Base-by-base conservation (phyloP, 2,797 vertebrate genomes). In the Clarias laeviceps region DNA sequence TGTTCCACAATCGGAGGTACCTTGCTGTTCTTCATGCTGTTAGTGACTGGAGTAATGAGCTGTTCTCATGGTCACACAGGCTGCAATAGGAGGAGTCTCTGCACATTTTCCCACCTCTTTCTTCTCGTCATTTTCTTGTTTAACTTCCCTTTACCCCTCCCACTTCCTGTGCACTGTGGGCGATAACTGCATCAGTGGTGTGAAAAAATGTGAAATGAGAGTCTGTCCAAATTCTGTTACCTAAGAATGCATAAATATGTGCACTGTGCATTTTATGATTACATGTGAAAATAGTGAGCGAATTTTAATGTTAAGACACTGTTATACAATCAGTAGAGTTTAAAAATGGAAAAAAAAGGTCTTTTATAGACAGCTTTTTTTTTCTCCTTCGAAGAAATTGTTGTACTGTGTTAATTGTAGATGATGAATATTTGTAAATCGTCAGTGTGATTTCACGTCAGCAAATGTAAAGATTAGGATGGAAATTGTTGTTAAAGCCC, bases 31-130 rank as follows among this genome's bases (percentile, higher is more conserved):
- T 29, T 29, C 17, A 0, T 50, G 61, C n/a, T 20, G n/a, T 62
- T 17, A 11, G 27, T 40, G 54, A 62, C 34, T 76, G 24, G 37
- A 45, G 37, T 2, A 56, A 18, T 72, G 20, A 29, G 27, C 27
- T 17, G 2, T 11, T 45, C 72, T 82, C 29, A 54, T 65, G n/a
- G 4, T 40, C 62, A 12, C 24, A 11, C 62, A 59, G 79, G 18
- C n/a, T 62, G 29, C 64, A 54, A 8, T 17, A n/a, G 87, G 87
- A 62, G 87, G 82, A 77, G 82, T n/a, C 8, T n/a, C 18, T 40
- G 68, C 20, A 54, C 11, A 29, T 37, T 45, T 5, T 8, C 61
- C 4, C 69, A 15, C 45, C 68, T 65, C 2, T 29, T 61, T n/a
- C 50, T 45, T 45, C 9, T 20, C 15, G 6, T 24, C 4, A 17